phyloP scores from a whole-genome alignment of 1,140 invertebrate species.

The Drosophila saltans region DNA sequence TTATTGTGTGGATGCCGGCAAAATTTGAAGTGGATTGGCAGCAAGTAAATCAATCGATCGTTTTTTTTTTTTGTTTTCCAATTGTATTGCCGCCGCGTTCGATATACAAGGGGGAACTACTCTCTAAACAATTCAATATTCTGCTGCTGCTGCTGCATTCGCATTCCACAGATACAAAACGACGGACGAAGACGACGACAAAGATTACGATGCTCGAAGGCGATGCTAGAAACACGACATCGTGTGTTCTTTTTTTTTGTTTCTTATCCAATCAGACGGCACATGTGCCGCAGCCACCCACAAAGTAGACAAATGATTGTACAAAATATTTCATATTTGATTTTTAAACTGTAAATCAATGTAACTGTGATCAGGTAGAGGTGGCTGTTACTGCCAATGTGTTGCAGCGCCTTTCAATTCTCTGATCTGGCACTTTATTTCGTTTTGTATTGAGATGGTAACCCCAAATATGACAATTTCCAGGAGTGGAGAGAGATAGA shows the following conservation, averaged over 20 bases:
- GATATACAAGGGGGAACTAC: constrained; percentile 74
- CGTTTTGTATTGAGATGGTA: no score
- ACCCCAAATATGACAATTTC: not conserved
- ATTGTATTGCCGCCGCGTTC: constrained; percentile 39
- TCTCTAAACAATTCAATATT: constrained; percentile 45
- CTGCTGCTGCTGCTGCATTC: constrained; percentile 29
- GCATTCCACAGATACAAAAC: constrained; percentile 24
- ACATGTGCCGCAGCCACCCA: not conserved
- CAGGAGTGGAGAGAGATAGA: not conserved
- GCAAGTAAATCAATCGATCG: constrained; percentile 14
- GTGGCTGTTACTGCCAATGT: no score
- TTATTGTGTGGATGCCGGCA: constrained; percentile 46
- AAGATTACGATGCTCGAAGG: not conserved
- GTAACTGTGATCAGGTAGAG: no score
- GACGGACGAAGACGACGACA: not conserved
- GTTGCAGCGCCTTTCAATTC: constrained; percentile 15
- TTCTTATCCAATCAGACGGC: no score
- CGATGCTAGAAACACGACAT: not conserved
- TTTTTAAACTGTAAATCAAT: not conserved
- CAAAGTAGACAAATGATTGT: not conserved
- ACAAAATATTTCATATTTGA: no score
- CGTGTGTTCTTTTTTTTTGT: not conserved
- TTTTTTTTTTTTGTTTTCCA: constrained; percentile 39
- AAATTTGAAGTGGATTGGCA: constrained; percentile 31
- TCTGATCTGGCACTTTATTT: constrained; percentile 24